Conservation (phyloP, 2,888 invertebrate genomes). For the Oligia strigilis region DNA sequence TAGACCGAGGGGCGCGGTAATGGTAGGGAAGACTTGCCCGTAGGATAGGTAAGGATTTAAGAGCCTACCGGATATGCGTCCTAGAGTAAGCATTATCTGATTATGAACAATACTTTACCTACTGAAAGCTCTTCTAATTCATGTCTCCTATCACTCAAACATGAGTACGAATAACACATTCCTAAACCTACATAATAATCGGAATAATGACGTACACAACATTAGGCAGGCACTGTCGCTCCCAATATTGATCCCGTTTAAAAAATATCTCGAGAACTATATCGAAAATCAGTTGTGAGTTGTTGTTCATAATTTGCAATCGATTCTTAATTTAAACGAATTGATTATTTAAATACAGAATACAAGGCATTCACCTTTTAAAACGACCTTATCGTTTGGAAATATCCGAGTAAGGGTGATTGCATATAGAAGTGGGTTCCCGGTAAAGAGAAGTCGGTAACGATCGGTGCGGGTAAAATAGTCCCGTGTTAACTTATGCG, state of each 20-base stretch:
- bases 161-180: background rate
- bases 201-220: background rate
- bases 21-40: too few species aligned
- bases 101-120: too few species aligned
- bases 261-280: constrained; percentile 15
- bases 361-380: constrained; percentile 62
- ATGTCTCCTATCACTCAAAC: too few species aligned
- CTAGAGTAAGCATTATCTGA: too few species aligned
- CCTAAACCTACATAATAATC: background rate
- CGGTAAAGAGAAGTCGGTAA: background rate
- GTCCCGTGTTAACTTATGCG: too few species aligned
- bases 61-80: too few species aligned
- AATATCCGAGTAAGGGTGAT: constrained; percentile 11
- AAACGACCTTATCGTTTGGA: constrained; percentile 58
- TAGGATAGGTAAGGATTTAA: too few species aligned
- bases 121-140: too few species aligned
- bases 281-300: constrained; percentile 28
- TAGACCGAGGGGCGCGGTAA: too few species aligned
- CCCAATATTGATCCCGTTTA: constrained; percentile 4
- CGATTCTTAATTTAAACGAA: constrained; percentile 65
- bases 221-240: background rate
- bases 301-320: constrained; percentile 50
- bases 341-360: constrained; percentile 58
- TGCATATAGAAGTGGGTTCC: too few species aligned
- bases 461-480: too few species aligned